Conservation (phyloP, 2,888 invertebrate genomes). For the Amphipyra berbera region DNA sequence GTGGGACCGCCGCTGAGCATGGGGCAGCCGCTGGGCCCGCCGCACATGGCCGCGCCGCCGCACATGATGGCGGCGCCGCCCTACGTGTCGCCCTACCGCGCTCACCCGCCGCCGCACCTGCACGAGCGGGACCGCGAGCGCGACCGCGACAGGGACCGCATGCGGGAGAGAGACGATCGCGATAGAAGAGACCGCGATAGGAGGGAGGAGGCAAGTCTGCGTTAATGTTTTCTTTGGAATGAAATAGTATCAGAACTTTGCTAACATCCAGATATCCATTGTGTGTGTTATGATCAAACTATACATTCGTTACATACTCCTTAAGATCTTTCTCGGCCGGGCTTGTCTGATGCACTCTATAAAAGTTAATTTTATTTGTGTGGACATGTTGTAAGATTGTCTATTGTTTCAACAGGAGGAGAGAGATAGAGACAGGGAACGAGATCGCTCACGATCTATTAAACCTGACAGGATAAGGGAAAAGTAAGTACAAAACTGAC, state of each 20-base stretch:
- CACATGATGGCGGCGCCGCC: conserved; percentile 72
- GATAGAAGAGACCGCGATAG: conserved; percentile 77
- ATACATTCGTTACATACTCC: too few species aligned
- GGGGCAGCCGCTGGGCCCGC: conserved; percentile 71
- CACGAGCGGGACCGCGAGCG: conserved; percentile 78
- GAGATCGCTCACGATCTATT: conserved; percentile 89
- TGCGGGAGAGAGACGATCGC: conserved; percentile 74
- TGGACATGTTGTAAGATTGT: background rate
- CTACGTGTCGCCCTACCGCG: conserved; percentile 73
- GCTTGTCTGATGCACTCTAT: too few species aligned
- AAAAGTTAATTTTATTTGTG: too few species aligned
- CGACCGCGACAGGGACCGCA: conserved; percentile 70
- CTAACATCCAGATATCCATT: too few species aligned
- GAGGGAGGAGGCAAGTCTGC: conserved; percentile 77
- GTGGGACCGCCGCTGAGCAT: conserved; percentile 73
- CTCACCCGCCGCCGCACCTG: conserved; percentile 69
- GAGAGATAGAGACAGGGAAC: conserved; percentile 79
- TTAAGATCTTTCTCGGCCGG: too few species aligned
- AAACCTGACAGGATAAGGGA: conserved; percentile 91
- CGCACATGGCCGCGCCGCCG: conserved; percentile 68
- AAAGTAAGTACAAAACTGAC: conserved; percentile 79
- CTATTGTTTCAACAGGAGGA: conserved; percentile 75
- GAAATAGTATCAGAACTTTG: too few species aligned
- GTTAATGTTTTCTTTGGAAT: background rate
- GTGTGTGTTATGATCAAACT: too few species aligned